phyloP scores from a whole-genome alignment of 2,888 invertebrate species.

The Phengaris alcon region DNA sequence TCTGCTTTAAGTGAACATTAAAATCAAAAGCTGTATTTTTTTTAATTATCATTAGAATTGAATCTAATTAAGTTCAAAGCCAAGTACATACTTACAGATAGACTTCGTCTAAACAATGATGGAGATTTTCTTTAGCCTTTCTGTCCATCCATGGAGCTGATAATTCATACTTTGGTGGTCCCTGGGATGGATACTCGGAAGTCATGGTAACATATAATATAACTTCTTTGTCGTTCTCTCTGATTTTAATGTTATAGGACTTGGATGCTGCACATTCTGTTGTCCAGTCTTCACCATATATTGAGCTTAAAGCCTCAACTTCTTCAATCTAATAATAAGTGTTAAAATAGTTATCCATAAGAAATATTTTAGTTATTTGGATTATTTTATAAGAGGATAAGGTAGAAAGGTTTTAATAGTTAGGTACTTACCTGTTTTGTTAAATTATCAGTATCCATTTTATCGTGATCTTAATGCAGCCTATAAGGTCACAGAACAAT shows the following conservation, averaged over 20 bases:
- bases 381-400: too few species aligned
- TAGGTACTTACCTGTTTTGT: conserved; percentile 44
- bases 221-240: conserved; percentile 71
- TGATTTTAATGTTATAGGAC: conserved; percentile 81
- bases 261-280: conserved; percentile 77
- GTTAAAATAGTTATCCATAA: not conserved
- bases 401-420: too few species aligned
- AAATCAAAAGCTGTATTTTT: not conserved
- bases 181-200: conserved; percentile 80
- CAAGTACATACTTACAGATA: conserved; percentile 79
- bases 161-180: conserved; percentile 84
- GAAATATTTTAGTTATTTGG: too few species aligned
- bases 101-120: conserved; percentile 79
- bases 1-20: not conserved
- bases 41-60: not conserved
- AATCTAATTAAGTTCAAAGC: not conserved
- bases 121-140: conserved; percentile 77
- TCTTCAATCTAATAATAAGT: conserved; percentile 78
- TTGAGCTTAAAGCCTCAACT: conserved; percentile 84
- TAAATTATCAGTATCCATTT: conserved; percentile 56
- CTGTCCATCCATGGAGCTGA: conserved; percentile 85
- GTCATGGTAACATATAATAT: conserved; percentile 82
- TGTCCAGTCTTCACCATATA: conserved; percentile 85
- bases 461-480: not conserved
- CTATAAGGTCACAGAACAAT: not conserved